These are phyloP conservation scores for Drosophila engyochracea DNA, from an alignment of 2,888 invertebrate genomes.

Conservation along the genomic window DNA sequence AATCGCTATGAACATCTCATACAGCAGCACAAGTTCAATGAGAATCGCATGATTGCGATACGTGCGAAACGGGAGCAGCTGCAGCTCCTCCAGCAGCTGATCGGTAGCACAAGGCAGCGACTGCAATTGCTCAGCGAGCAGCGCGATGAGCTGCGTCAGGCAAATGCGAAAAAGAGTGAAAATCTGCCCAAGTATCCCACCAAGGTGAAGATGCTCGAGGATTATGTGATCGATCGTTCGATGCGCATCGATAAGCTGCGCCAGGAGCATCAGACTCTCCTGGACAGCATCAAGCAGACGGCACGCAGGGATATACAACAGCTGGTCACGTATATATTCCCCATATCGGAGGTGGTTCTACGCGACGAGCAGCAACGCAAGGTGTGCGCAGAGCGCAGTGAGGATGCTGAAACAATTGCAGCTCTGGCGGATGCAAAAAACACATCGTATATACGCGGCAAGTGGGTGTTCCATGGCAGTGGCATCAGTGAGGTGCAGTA, in stretches of 20 bases:
- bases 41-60: slow-evolving; percentile 87
- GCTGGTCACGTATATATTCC: slow-evolving; percentile 90
- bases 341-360: slow-evolving; percentile 86
- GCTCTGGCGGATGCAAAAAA: slow-evolving; percentile 91
- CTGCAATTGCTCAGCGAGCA: slow-evolving; percentile 86
- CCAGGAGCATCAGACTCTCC: slow-evolving; percentile 86
- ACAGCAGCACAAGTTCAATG: slow-evolving; percentile 84
- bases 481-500: slow-evolving; percentile 90
- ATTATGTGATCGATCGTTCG: slow-evolving; percentile 86
- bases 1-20: slow-evolving; percentile 87
- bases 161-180: slow-evolving; percentile 85
- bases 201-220: slow-evolving; percentile 88
- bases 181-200: slow-evolving; percentile 88
- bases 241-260: slow-evolving; percentile 86
- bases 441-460: slow-evolving; percentile 92
- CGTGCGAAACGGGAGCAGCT: slow-evolving; percentile 87
- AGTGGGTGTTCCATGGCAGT: slow-evolving; percentile 89
- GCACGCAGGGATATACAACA: slow-evolving; percentile 88
- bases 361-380: slow-evolving; percentile 79
- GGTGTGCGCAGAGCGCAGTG: slow-evolving; percentile 54
- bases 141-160: slow-evolving; percentile 82
- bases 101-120: slow-evolving; percentile 82
- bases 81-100: slow-evolving; percentile 86
- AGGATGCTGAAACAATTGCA: slow-evolving; percentile 86
- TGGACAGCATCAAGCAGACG: slow-evolving; percentile 87